Evolutionary conservation across 1,140 invertebrate genomes (phyloP), one percentile per base, ranked within the genome.

Genomic region (Panulirus ornatus): DNA sequence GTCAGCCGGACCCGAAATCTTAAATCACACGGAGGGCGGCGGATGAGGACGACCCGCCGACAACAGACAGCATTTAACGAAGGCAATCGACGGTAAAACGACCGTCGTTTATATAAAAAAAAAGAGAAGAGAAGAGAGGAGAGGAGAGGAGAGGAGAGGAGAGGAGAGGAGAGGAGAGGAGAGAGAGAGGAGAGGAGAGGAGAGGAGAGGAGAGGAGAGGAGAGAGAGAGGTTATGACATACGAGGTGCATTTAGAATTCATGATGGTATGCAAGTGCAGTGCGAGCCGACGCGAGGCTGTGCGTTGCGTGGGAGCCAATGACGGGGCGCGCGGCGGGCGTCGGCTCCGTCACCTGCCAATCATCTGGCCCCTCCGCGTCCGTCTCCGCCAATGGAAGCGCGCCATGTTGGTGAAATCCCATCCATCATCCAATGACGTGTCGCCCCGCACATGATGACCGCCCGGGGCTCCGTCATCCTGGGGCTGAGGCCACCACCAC

Each of bases 381-480:
- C 84, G 84, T 63, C 73, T 76, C 54, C 51, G n/a, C 84, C 84
- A 87, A 87, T 87, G 51, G 75, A 36, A 44, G n/a, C 51, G 73
- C 73, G 47, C 84, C 84, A 34, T 87, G 84, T 87, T 54, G 75
- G 51, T 30, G 51, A 54, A 42, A 63, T 51, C 34, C 58, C 84
- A 87, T 87, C 84, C 84, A 87, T 87, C 84, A 87, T 87, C 84
- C 84, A 87, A 87, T 87, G 84, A 87, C 73, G 84, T 87, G 84
- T 87, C 84, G 84, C 73, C 84, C 75, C 73, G 34, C 75, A 79
- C 73, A 87, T 79, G 84, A 78, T 87, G 40, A 63, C 19, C 84
- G 84, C 84, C 84, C n/a, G 73, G 42, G 84, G 84, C 84, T 63
- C 54, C 42, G 73, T 87, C 73, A 78, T 44, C 84, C 54, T 42